phyloP scores from a whole-genome alignment of 2,797 vertebrate genomes.

The Sebastes steindachneri region DNA sequence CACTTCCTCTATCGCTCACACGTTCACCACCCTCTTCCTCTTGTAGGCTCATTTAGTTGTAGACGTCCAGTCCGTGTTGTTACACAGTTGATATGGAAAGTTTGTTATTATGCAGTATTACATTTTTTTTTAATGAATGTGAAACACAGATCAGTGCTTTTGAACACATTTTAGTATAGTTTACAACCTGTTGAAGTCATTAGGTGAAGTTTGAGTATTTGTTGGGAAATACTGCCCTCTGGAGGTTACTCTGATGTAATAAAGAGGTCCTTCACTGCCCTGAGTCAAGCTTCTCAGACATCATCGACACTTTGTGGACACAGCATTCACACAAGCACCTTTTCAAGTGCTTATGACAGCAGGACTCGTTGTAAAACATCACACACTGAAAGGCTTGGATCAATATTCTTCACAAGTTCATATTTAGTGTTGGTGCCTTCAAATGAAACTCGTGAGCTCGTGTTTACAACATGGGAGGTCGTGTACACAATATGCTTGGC shows the following conservation, averaged over 20 bases:
- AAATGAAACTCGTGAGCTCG: no score
- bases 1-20: slow-evolving; percentile 45
- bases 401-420: background rate
- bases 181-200: slow-evolving; percentile 13
- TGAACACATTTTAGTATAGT: slow-evolving; percentile 14
- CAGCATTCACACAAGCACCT: background rate
- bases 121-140: slow-evolving; percentile 1
- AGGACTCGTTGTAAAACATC: background rate
- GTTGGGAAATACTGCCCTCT: slow-evolving; percentile 68
- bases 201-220: slow-evolving; percentile 13
- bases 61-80: background rate
- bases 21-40: slow-evolving; percentile 31
- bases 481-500: no score
- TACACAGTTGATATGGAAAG: background rate
- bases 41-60: background rate
- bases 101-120: background rate
- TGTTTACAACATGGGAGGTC: no score
- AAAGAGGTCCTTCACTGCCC: background rate
- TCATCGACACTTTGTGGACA: background rate
- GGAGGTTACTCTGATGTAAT: slow-evolving; percentile 14
- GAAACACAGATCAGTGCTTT: slow-evolving; percentile 6
- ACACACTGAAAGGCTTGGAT: background rate
- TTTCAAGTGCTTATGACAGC: background rate
- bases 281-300: background rate
- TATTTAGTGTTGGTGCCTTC: background rate